phyloP scores from a whole-genome alignment of 2,113 vertebrate genomes.

The Erpornis zantholeuca region DNA sequence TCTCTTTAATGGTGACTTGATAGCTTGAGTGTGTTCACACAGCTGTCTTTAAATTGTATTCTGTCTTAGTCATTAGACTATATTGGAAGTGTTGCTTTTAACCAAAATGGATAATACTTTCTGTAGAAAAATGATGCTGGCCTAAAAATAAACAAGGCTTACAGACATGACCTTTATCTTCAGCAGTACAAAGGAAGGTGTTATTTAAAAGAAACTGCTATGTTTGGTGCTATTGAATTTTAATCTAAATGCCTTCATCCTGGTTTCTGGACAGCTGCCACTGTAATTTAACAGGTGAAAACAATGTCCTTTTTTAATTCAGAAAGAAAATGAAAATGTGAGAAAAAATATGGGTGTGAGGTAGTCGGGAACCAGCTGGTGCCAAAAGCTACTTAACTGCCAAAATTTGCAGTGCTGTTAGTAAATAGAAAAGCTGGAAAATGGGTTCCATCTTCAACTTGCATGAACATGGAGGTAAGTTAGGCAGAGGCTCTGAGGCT shows the following conservation, averaged over 20 bases:
- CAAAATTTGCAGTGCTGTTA: not conserved
- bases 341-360: conserved; percentile 51
- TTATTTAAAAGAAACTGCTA: conserved; percentile 37
- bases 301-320: conserved; percentile 59
- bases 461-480: not conserved
- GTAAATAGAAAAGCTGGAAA: conserved; percentile 2
- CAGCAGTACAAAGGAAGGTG: conserved; percentile 36
- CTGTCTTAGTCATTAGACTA: not conserved
- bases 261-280: conserved; percentile 25
- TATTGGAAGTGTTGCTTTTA: not conserved
- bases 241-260: conserved; percentile 36
- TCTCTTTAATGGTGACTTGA: not conserved
- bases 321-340: conserved; percentile 56
- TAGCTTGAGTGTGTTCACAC: not conserved
- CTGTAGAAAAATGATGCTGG: not conserved
- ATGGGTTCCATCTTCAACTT: not conserved
- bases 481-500: not conserved
- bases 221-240: conserved; percentile 48
- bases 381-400: not conserved
- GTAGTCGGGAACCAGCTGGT: conserved; percentile 12
- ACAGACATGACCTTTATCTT: conserved; percentile 24
- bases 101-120: not conserved
- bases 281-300: conserved; percentile 51
- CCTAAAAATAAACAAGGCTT: conserved; percentile 31
- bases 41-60: not conserved